Conservation (phyloP, 2,113 vertebrate genomes). For the Indicator indicator region DNA sequence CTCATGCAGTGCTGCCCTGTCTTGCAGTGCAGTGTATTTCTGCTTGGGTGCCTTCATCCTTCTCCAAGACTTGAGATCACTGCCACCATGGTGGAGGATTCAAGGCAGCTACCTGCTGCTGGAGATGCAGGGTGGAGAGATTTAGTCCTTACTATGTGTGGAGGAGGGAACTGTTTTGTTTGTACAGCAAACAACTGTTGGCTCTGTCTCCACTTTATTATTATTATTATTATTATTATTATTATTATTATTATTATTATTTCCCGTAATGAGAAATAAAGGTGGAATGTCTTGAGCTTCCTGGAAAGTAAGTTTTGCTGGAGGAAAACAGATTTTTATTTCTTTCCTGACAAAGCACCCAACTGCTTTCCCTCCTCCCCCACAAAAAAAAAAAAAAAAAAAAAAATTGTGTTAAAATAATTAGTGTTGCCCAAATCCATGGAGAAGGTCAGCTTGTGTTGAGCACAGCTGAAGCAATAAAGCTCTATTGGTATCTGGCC, state of each 20-base stretch:
- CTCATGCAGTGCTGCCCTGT: background rate
- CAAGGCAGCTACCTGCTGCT: background rate
- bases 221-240: too few relatives aligned
- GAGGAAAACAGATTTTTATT: background rate
- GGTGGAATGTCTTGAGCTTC: background rate
- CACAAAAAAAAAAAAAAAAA: too few relatives aligned
- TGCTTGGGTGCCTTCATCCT: background rate
- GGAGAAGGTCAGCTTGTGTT: background rate
- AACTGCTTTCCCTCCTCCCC: background rate
- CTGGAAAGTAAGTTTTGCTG: background rate
- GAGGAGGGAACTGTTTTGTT: background rate
- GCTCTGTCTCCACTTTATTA: background rate
- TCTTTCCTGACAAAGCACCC: background rate
- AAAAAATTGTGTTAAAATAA: background rate
- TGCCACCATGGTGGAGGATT: background rate
- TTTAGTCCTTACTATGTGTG: background rate
- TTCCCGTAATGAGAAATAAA: background rate
- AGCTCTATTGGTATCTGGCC: background rate
- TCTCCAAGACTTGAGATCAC: background rate
- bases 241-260: background rate
- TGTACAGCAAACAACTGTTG: background rate
- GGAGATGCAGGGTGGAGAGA: background rate
- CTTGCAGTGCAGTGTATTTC: accelerated
- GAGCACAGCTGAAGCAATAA: background rate
- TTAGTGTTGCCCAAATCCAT: background rate